These are phyloP conservation scores for Perca fluviatilis DNA, from an alignment of 2,113 vertebrate species.

Conservation along the genomic window DNA sequence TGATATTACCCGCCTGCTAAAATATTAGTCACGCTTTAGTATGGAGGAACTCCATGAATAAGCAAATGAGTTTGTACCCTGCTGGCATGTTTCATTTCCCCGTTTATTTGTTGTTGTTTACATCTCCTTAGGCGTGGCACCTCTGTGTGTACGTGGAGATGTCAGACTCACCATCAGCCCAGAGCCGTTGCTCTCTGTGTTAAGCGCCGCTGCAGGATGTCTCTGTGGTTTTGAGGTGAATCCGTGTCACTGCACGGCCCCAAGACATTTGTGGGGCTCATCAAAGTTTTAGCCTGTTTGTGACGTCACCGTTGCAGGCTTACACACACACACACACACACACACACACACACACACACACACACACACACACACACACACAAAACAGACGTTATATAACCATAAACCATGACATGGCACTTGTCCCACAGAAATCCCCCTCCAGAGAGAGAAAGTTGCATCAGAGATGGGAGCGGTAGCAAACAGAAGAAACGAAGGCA, in stretches of 20 bases:
- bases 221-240: constrained; percentile 62
- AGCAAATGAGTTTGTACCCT: constrained; percentile 25
- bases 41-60: constrained; percentile 16
- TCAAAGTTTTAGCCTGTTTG: constrained; percentile 70
- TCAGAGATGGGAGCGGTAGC: constrained; percentile 16
- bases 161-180: constrained; percentile 44
- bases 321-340: background rate
- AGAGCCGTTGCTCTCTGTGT: constrained; percentile 31
- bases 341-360: constrained; percentile 16
- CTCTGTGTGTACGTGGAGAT: constrained; percentile 16
- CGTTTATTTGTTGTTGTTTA: constrained; percentile 11
- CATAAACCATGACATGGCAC: constrained; percentile 65
- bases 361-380: constrained; percentile 18
- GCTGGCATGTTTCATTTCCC: background rate
- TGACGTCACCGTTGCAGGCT: constrained; percentile 43
- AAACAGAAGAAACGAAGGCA: constrained; percentile 9
- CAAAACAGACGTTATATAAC: constrained; percentile 67
- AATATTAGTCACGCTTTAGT: background rate
- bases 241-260: constrained; percentile 61
- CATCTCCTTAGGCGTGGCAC: background rate
- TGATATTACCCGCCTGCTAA: constrained; percentile 1
- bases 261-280: constrained; percentile 36
- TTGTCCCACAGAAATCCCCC: constrained; percentile 58
- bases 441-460: constrained; percentile 45
- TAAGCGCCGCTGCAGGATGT: constrained; percentile 51